Evolutionary conservation across 1,140 invertebrate species (phyloP).

Genomic region (Saxidomus purpurata): DNA sequence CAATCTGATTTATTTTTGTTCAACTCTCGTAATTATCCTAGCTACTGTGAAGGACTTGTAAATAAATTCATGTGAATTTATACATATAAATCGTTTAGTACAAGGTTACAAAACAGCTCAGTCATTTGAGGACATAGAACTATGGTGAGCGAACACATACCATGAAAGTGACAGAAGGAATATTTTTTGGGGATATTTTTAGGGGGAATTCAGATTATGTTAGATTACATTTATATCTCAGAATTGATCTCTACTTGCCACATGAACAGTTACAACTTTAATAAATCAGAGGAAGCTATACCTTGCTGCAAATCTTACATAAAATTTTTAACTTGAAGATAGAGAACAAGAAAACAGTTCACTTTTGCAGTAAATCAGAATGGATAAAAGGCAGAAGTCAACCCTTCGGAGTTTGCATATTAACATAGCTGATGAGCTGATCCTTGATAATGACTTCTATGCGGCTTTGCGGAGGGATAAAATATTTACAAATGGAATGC

Average conservation of each 20-base stretch:
- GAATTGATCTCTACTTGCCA: too few relatives aligned
- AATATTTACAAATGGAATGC: slow-evolving; percentile 59
- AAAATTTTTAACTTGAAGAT: too few relatives aligned
- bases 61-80: slow-evolving; percentile 10
- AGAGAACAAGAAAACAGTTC: too few relatives aligned
- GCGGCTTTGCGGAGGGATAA: slow-evolving; percentile 53
- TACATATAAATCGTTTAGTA: background rate
- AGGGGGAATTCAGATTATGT: too few relatives aligned
- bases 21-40: background rate
- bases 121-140: background rate
- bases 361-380: background rate
- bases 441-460: slow-evolving; percentile 53
- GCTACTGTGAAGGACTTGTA: background rate
- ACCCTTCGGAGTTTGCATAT: slow-evolving; percentile 27
- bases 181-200: too few relatives aligned
- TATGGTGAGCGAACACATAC: background rate
- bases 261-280: too few relatives aligned
- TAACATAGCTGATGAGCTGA: slow-evolving; percentile 48
- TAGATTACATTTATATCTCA: too few relatives aligned
- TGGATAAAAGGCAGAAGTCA: slow-evolving; percentile 58
- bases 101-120: background rate
- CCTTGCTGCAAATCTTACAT: too few relatives aligned
- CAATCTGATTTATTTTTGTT: too few relatives aligned
- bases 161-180: too few relatives aligned
- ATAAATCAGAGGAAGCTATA: too few relatives aligned